phyloP scores from a whole-genome alignment of 2,888 invertebrate genomes.

The Melinopterus prodromus region DNA sequence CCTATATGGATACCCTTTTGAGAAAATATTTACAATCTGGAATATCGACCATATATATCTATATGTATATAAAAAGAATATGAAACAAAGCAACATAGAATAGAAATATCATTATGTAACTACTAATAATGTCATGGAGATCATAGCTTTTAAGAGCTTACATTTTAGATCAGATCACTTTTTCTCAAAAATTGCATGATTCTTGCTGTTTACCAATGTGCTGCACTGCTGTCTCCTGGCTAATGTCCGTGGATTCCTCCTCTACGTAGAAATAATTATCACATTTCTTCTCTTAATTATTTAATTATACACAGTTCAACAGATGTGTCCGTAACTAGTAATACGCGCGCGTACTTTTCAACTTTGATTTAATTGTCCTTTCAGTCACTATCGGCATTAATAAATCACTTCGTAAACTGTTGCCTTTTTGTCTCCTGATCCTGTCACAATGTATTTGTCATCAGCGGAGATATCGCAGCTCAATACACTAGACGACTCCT shows the following conservation, averaged over 20 bases:
- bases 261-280: constrained; percentile 43
- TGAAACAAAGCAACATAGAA: constrained; percentile 37
- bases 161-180: constrained; percentile 40
- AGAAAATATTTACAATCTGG: constrained; percentile 38
- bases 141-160: constrained; percentile 46
- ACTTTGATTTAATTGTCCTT: constrained; percentile 20
- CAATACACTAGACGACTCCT: constrained; percentile 96
- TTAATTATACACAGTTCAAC: constrained; percentile 21
- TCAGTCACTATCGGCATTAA: constrained; percentile 57
- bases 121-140: constrained; percentile 55
- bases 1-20: constrained; percentile 35
- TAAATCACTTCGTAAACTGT: constrained; percentile 97
- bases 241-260: constrained; percentile 25
- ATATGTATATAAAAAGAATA: constrained; percentile 31
- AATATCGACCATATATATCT: constrained; percentile 31
- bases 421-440: constrained; percentile 97
- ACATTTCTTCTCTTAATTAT: constrained; percentile 41
- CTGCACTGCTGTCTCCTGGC: constrained; percentile 18
- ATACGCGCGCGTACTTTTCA: constrained; percentile 5
- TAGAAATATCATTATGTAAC: constrained; percentile 26
- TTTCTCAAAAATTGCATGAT: constrained; percentile 12
- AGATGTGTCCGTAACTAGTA: background rate
- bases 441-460: constrained; percentile 98
- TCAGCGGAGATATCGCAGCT: constrained; percentile 98
- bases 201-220: constrained; percentile 17